phyloP scores from a whole-genome alignment of 2,888 invertebrate genomes.

The Thymelicus acteon region DNA sequence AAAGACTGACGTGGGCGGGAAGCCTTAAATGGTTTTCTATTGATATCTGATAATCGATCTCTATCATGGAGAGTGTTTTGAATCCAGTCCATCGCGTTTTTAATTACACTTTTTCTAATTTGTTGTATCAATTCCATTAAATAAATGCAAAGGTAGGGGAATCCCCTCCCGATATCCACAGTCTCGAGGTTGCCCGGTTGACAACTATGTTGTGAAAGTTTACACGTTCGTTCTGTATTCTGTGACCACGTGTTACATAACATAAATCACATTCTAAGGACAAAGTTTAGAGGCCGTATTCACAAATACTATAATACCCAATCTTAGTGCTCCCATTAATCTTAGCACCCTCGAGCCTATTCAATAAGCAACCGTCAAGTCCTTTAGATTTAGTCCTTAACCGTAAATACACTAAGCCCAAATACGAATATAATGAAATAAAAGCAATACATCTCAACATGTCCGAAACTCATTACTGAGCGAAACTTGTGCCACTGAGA shows the following conservation, averaged over 20 bases:
- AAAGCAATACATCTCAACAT: slow-evolving; percentile 29
- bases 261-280: slow-evolving; percentile 2
- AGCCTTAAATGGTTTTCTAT: too few relatives aligned
- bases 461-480: slow-evolving; percentile 33
- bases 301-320: neutral
- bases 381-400: slow-evolving; percentile 3
- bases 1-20: too few relatives aligned
- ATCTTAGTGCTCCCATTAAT: slow-evolving; percentile 8
- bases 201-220: neutral
- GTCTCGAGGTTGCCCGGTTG: too few relatives aligned
- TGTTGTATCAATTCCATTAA: too few relatives aligned
- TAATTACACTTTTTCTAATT: too few relatives aligned
- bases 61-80: too few relatives aligned
- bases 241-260: neutral
- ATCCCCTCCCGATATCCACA: too few relatives aligned
- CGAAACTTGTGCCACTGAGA: slow-evolving; percentile 28
- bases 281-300: neutral
- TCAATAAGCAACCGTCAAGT: slow-evolving; percentile 5
- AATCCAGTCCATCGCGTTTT: too few relatives aligned
- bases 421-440: slow-evolving; percentile 28
- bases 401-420: slow-evolving; percentile 15
- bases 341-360: neutral
- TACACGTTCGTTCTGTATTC: too few relatives aligned
- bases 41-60: too few relatives aligned
- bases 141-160: too few relatives aligned